Evolutionary conservation across 2,888 invertebrate species (phyloP).

Genomic region (Watsonalla binaria): DNA sequence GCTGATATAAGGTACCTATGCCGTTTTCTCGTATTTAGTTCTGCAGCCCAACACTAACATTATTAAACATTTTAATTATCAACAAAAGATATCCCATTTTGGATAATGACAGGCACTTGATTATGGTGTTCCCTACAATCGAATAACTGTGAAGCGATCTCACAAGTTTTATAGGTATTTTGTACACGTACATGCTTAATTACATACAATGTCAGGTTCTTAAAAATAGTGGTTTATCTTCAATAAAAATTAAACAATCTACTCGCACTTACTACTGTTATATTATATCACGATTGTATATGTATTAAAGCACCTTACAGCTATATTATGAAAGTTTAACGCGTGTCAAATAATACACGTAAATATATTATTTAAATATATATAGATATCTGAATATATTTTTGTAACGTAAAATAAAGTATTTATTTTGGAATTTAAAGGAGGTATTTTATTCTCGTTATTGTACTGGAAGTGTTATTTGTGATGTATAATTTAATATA

Average conservation of each 20-base stretch:
- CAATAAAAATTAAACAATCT: constrained; percentile 24
- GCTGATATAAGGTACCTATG: neutral
- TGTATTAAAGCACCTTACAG: constrained; percentile 72
- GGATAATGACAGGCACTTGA: constrained; percentile 31
- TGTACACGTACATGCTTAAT: constrained; percentile 5
- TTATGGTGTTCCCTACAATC: constrained; percentile 21
- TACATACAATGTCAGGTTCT: constrained; percentile 27
- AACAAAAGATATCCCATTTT: constrained; percentile 24
- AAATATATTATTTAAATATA: too few relatives aligned
- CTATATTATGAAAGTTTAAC: constrained; percentile 50
- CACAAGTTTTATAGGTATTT: neutral
- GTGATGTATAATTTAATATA: constrained; percentile 43
- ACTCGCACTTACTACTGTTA: constrained; percentile 36
- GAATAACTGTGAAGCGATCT: constrained; percentile 18
- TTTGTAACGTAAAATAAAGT: constrained; percentile 58
- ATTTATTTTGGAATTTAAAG: constrained; percentile 67
- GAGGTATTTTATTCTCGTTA: constrained; percentile 56
- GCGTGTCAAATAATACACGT: constrained; percentile 47
- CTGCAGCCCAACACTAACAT: constrained; percentile 6
- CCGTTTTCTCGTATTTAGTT: neutral
- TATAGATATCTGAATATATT: constrained; percentile 44
- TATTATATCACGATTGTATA: constrained; percentile 66
- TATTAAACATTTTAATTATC: constrained; percentile 25
- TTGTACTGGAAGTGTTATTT: constrained; percentile 59
- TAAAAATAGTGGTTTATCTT: constrained; percentile 35